Base-by-base conservation (phyloP, 2,113 vertebrate species). In the Rostratula benghalensis region DNA sequence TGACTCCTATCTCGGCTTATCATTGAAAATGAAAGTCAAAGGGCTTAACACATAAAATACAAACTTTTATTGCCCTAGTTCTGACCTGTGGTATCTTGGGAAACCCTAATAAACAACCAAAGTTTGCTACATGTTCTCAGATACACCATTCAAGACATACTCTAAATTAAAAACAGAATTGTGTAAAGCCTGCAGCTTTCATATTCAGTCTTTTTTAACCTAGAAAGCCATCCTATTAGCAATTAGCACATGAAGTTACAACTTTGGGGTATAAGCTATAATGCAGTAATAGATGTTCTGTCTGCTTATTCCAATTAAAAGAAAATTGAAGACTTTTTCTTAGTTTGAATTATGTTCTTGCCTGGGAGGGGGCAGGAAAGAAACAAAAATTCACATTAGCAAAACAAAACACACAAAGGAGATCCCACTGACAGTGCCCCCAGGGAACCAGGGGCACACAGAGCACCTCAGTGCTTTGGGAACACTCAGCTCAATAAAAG, bases 1-100 rank as follows among this genome's bases (percentile, higher is more conserved):
- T 96, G 93, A 96, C 93, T 95, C 67, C 84, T 90, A 65, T 94
- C 93, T 94, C 59, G 25, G 78, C 87, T 95, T 94, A 94, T 95
- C 92, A 11, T 30, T 73, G 37, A 95, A 95, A 97, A 91, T 8
- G 92, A 95, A 96, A 96, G 91, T 90, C 93, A 93, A 27, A 69
- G 48, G 74, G 45, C 85, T 93, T 90, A 88, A 91, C 91, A 94
- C 86, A 92, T 41, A 87, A 89, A 94, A 90, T 23, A 74, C 60
- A 92, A 87, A 83, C 91, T 83, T 94, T 89, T 90, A 94, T 63
- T 87, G 82, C 91, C 61, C 61, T 54, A 33, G 30, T 67, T 85
- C 81, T 80, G 59, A 89, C 75, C 75, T 79, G 45, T 85, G 48
- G 3, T 61, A 76, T 79, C 78, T 94, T 59, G 50, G 13, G 75